Evolutionary conservation across 2,797 vertebrate species (phyloP).

Genomic region (Pipistrellus kuhlii): DNA sequence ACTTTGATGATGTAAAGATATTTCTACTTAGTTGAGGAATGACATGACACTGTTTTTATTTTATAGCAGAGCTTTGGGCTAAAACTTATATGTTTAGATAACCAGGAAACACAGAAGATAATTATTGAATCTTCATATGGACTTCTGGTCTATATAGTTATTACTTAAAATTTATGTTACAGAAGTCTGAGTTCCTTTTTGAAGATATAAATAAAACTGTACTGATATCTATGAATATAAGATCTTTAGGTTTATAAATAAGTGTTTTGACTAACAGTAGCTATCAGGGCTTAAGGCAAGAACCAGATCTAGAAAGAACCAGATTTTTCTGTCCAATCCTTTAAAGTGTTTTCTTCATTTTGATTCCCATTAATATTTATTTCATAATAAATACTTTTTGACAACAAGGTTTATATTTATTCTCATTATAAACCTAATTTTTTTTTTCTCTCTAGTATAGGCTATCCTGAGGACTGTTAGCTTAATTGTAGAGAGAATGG

Average conservation of each 20-base stretch:
- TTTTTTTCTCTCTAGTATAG: not conserved
- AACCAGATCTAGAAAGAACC: slow-evolving; percentile 15
- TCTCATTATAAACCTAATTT: not conserved
- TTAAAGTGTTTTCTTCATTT: slow-evolving; percentile 34
- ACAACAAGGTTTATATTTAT: slow-evolving; percentile 1
- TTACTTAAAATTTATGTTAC: not conserved
- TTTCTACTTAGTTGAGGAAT: not conserved
- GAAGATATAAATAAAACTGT: not conserved
- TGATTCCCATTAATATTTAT: slow-evolving; percentile 22
- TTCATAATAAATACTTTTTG: not conserved
- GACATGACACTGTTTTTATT: not conserved
- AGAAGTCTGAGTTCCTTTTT: not conserved
- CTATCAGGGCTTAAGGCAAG: slow-evolving; percentile 17
- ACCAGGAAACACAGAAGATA: not conserved
- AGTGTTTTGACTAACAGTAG: not conserved
- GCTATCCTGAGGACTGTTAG: not conserved
- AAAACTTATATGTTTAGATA: slow-evolving; percentile 1
- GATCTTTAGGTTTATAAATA: slow-evolving; percentile 51
- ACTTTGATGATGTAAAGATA: not conserved
- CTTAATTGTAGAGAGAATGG: not conserved
- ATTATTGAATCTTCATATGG: not conserved
- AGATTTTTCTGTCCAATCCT: not conserved
- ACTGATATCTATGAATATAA: not conserved
- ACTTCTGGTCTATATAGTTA: not conserved
- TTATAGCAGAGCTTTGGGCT: not conserved